Conservation (phyloP, 2,888 invertebrate species). For the Hypolimnas misippus region DNA sequence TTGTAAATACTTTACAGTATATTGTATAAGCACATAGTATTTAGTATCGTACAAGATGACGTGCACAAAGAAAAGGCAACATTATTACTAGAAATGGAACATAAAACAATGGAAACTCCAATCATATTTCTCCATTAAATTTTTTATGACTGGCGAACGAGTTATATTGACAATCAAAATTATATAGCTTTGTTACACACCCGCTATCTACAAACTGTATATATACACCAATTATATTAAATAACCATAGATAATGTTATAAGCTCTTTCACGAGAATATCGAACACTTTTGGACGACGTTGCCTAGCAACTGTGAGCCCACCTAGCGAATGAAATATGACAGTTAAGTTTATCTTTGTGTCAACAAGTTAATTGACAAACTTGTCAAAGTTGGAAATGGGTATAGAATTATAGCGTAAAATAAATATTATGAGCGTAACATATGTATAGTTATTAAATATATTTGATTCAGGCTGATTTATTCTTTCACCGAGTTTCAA, state of each 20-base stretch:
- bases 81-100: constrained; percentile 24
- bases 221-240: neutral
- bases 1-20: no score
- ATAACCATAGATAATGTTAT: neutral
- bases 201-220: constrained; percentile 15
- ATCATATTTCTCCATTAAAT: constrained; percentile 37
- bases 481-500: neutral
- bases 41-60: neutral
- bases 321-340: no score
- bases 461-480: no score
- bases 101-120: constrained; percentile 29
- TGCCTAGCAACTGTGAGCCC: no score
- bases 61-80: constrained; percentile 1
- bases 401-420: no score
- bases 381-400: no score
- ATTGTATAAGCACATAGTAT: neutral
- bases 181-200: constrained; percentile 26
- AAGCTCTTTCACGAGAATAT: no score
- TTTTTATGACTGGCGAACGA: constrained; percentile 35
- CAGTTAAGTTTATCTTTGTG: no score
- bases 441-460: no score
- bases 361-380: no score
- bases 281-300: no score
- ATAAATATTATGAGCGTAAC: no score
- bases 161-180: constrained; percentile 31